Evolutionary conservation across 2,888 invertebrate genomes (phyloP).

Genomic region (Agrochola lota): DNA sequence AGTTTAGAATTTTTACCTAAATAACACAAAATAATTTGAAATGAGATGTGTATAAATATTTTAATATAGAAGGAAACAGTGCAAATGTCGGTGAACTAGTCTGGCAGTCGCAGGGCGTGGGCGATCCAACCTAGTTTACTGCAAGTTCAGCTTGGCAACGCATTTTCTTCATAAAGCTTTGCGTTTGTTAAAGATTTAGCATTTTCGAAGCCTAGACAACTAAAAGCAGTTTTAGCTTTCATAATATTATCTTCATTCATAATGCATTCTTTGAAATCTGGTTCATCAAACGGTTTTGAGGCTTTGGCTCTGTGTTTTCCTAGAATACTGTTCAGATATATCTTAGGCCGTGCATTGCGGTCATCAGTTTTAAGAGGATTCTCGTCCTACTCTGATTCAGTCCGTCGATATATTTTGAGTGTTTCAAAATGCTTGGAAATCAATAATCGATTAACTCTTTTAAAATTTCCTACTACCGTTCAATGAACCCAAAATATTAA

Average conservation of each 20-base stretch:
- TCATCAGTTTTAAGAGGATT: not conserved
- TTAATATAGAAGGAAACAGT: constrained; percentile 39
- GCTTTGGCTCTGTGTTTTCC: constrained; percentile 14
- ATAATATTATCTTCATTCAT: constrained; percentile 4
- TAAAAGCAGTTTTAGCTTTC: constrained; percentile 13
- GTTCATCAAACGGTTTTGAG: not conserved
- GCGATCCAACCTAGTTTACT: constrained; percentile 47
- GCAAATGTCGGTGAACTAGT: constrained; percentile 60
- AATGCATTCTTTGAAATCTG: constrained; percentile 28
- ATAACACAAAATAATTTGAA: constrained; percentile 27
- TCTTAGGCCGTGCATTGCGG: not conserved
- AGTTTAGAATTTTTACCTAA: constrained; percentile 2
- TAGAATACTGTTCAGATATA: not conserved
- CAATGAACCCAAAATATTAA: not conserved
- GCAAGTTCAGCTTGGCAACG: constrained; percentile 57
- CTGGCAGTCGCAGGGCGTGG: constrained; percentile 45
- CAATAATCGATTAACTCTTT: not conserved
- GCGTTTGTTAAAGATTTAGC: not conserved
- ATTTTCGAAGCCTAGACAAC: not conserved
- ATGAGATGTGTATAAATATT: constrained; percentile 48
- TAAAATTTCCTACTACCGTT: not conserved
- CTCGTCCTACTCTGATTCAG: not conserved
- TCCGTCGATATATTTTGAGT: not conserved
- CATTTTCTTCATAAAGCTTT: not conserved
- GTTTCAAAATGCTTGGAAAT: constrained; percentile 8